A percentile compares a stretch with the other conserved stretches of the same genome.
Conservation (phyloP, 2,888 invertebrate genomes). For the Brenthis hecate region DNA sequence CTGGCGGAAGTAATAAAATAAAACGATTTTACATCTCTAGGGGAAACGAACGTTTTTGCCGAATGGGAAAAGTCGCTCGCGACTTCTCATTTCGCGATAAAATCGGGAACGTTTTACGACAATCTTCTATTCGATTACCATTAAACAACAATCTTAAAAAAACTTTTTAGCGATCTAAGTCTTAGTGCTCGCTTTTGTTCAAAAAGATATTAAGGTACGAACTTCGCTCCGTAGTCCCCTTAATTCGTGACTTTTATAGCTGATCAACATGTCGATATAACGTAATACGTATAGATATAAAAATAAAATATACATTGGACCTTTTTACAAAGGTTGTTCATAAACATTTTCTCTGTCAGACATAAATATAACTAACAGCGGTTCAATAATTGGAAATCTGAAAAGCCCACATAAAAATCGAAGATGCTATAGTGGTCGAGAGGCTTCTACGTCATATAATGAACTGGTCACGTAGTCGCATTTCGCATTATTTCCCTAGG, state of each 20-base stretch:
- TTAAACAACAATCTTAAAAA: slow-evolving; percentile 77
- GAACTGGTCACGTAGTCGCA: slow-evolving; percentile 82
- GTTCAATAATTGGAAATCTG: neutral
- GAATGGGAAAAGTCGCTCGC: slow-evolving; percentile 80
- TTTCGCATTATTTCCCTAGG: slow-evolving; percentile 83
- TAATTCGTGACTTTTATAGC: slow-evolving; percentile 25
- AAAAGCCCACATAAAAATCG: slow-evolving; percentile 34
- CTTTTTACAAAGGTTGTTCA: neutral
- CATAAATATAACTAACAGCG: too few species aligned
- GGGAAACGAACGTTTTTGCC: slow-evolving; percentile 79
- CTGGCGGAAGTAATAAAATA: slow-evolving; percentile 81
- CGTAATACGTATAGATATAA: neutral
- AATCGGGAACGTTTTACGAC: slow-evolving; percentile 81
- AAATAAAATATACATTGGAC: neutral
- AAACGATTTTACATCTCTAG: slow-evolving; percentile 82
- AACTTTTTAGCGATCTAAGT: slow-evolving; percentile 49
- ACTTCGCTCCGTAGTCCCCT: slow-evolving; percentile 17
- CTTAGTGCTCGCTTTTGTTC: slow-evolving; percentile 40
- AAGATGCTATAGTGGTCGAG: slow-evolving; percentile 57
- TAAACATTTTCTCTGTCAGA: too few species aligned
- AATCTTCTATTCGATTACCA: slow-evolving; percentile 79
- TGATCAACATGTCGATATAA: slow-evolving; percentile 11
- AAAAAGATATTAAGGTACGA: slow-evolving; percentile 38
- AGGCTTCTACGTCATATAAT: slow-evolving; percentile 75
- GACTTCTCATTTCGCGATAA: slow-evolving; percentile 80